These are phyloP conservation scores for Sarcophaga carnaria DNA, from an alignment of 2,888 invertebrate genomes.

Conservation along the genomic window DNA sequence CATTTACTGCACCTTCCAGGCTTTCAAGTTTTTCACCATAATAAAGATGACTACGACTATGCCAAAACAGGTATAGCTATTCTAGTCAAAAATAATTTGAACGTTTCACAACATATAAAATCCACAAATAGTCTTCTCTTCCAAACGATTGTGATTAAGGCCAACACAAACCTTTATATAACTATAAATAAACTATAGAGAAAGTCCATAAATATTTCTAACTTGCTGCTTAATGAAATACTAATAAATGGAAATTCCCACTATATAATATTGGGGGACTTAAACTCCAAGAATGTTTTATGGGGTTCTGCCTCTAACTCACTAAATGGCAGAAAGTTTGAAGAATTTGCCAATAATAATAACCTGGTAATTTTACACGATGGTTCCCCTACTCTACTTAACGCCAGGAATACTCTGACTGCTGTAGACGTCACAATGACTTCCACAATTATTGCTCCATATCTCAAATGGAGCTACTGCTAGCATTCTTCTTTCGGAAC, in stretches of 20 bases:
- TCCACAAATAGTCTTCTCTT: slow-evolving; percentile 1
- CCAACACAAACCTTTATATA: background rate
- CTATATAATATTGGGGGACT: too few species aligned
- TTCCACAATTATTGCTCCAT: background rate
- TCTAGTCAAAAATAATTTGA: background rate
- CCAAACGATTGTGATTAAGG: background rate
- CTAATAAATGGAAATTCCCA: background rate
- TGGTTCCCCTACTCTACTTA: slow-evolving; percentile 11
- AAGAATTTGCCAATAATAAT: slow-evolving; percentile 11
- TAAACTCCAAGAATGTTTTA: background rate
- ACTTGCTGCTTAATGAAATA: background rate
- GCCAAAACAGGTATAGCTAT: slow-evolving; percentile 15
- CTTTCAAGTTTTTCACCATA: slow-evolving; percentile 30
- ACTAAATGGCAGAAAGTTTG: background rate
- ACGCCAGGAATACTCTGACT: slow-evolving; percentile 1
- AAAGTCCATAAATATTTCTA: background rate
- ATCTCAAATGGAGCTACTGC: background rate
- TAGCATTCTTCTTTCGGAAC: background rate
- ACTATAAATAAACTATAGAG: background rate
- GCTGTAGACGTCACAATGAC: slow-evolving; percentile 20
- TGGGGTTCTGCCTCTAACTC: background rate
- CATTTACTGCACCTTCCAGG: slow-evolving; percentile 34
- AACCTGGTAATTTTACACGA: slow-evolving; percentile 18
- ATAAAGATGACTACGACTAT: slow-evolving; percentile 15
- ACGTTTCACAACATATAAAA: background rate